Evolutionary conservation across 2,888 invertebrate genomes (phyloP), one percentile per base, ranked within the genome.

Genomic region (Latrodectus hesperus): DNA sequence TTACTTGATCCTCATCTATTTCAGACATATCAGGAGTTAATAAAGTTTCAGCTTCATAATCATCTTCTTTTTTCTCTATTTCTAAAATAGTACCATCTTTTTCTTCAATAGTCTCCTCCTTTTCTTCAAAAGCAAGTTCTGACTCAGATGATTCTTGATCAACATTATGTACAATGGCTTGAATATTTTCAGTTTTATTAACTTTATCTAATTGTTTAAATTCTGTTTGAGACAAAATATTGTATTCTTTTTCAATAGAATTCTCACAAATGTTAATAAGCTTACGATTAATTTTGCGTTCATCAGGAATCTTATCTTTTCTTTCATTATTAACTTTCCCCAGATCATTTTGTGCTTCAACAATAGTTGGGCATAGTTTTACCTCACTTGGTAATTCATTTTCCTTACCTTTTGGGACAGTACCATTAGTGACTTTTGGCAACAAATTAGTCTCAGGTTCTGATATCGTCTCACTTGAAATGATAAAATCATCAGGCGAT

Each of bases 21-120:
- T 90, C 90, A 14, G 88, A 83, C 26, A 88, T 86, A 71, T 90
- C 90, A 72, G 89, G 90, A 60, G 88, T 84, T 49, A 90, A 65
- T 22, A 90, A 80, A 26, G 55, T 90, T 75, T 89, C 86, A 49
- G 90, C 90, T 76, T 90, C 90, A 83, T 86, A 89, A 76, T 90
- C 90, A 71, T 85, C 88, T 16, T 85, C 85, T 71, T 81, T 88
- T 60, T 84, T 86, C 55, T 82, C 82, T 26, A 26, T n/a, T 49
- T 52, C 73, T 14, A 52, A 60, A 16, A 14, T 17, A n/a, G 60
- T 16, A 11, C 10, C n/a, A 8, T 79, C 80, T 55, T 80, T 84
- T 64, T 55, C 60, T 55, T 89, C 89, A 55, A 80, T 16, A n/a
- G 60, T 38, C 10, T n/a, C 22, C 5, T 83, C 84, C 49, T 81